Evolutionary conservation across 1,140 invertebrate species (phyloP).

Genomic region (Meloidogyne exigua): DNA sequence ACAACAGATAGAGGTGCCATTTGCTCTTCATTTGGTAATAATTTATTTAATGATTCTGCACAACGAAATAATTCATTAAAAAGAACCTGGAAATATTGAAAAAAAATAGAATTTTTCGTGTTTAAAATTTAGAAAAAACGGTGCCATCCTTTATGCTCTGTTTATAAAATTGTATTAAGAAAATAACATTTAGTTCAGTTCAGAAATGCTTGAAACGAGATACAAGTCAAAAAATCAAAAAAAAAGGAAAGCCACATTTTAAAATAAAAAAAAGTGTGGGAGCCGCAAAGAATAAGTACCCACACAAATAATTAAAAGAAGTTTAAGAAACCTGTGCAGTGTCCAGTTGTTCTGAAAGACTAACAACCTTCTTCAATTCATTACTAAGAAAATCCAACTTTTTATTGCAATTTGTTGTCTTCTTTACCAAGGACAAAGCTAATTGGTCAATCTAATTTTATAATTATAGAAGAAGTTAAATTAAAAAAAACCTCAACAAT

Average conservation of each 20-base stretch:
- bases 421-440: slow-evolving; percentile 13
- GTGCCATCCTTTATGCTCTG: too few species aligned
- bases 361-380: slow-evolving; percentile 34
- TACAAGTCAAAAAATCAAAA: too few species aligned
- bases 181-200: too few species aligned
- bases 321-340: slow-evolving; percentile 25
- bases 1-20: slow-evolving; percentile 18
- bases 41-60: slow-evolving; percentile 28
- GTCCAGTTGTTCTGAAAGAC: slow-evolving; percentile 28
- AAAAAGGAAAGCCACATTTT: too few species aligned
- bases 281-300: too few species aligned
- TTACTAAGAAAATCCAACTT: slow-evolving; percentile 30
- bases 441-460: slow-evolving; percentile 32
- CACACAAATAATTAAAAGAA: not conserved
- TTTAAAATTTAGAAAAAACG: too few species aligned
- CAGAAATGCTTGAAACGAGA: too few species aligned
- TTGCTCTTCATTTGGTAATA: slow-evolving; percentile 30
- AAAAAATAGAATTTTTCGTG: not conserved
- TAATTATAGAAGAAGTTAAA: slow-evolving; percentile 1
- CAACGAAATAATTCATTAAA: slow-evolving; percentile 23
- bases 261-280: too few species aligned
- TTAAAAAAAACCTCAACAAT: slow-evolving; percentile 42
- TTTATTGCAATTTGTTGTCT: slow-evolving; percentile 10
- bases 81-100: slow-evolving; percentile 2
- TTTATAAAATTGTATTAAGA: too few species aligned